phyloP scores from a whole-genome alignment of 2,888 invertebrate genomes.

The Tribolium freemani region DNA sequence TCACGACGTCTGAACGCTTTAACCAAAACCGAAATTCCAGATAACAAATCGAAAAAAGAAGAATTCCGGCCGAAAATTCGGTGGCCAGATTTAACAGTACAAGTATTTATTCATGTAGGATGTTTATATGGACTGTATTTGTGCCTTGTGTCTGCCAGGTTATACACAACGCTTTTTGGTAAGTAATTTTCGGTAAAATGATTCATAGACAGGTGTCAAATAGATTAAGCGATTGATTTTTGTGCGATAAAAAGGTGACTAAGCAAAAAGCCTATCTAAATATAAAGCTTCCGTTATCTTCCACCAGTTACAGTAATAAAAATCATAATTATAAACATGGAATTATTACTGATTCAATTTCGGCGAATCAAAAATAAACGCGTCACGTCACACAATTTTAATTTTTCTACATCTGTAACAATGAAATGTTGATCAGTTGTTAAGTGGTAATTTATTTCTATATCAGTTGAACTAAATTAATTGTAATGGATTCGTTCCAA shows the following conservation, averaged over 20 bases:
- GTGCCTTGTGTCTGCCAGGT: constrained; percentile 73
- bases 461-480: neutral
- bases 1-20: neutral
- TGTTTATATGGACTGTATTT: constrained; percentile 80
- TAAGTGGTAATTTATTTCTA: neutral
- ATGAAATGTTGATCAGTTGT: neutral
- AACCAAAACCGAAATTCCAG: constrained; percentile 29
- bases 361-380: neutral
- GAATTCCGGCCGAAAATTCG: constrained; percentile 71
- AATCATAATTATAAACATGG: neutral
- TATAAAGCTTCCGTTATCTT: neutral
- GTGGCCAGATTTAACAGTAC: constrained; percentile 82
- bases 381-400: neutral
- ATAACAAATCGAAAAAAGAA: neutral
- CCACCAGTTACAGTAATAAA: neutral
- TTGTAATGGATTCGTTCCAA: neutral
- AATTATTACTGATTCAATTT: neutral
- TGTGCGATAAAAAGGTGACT: neutral
- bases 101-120: constrained; percentile 79
- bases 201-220: neutral
- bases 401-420: neutral
- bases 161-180: constrained; percentile 81
- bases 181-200: constrained; percentile 65
- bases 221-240: neutral
- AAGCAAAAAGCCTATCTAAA: neutral